Evolutionary conservation across 2,888 invertebrate genomes (phyloP).

Genomic region (Tenthredo amoena): DNA sequence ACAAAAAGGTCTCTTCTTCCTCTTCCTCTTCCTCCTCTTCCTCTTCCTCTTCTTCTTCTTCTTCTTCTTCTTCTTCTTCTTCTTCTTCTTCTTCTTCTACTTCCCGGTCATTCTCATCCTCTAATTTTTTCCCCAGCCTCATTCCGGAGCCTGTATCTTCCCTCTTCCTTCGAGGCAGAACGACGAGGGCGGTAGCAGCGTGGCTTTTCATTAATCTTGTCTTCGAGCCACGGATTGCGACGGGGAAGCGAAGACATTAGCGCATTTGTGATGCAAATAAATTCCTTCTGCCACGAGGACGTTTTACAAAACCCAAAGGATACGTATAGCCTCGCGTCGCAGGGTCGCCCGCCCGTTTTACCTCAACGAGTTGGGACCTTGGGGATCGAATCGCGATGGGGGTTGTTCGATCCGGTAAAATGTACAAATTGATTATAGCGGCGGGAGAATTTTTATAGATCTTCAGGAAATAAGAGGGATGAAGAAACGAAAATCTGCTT

Average conservation of each 20-base stretch:
- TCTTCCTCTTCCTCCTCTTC: not conserved
- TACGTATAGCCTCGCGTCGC: constrained; percentile 14
- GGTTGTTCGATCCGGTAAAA: not conserved
- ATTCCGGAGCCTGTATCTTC: not conserved
- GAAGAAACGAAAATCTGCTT: not conserved
- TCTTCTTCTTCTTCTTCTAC: not conserved
- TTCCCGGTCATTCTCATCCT: not conserved
- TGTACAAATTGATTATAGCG: constrained; percentile 6
- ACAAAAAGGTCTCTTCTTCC: not conserved
- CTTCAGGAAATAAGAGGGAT: not conserved
- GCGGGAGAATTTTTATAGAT: not conserved
- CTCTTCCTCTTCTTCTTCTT: not conserved
- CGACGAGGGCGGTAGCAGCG: constrained; percentile 5
- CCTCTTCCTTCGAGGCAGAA: not conserved
- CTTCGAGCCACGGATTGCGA: constrained; percentile 55
- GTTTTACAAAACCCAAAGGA: constrained; percentile 43
- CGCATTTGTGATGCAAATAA: constrained; percentile 69
- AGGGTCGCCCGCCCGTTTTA: not conserved
- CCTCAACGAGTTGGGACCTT: not conserved
- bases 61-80: not conserved
- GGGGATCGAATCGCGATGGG: constrained; percentile 17
- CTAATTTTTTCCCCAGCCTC: not conserved
- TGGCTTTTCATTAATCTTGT: constrained; percentile 68
- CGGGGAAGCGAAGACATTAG: constrained; percentile 61
- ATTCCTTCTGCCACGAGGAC: constrained; percentile 42